Conservation (phyloP, 53 echinoderm and acorn worm species). For the Glandiceps talaboti region DNA sequence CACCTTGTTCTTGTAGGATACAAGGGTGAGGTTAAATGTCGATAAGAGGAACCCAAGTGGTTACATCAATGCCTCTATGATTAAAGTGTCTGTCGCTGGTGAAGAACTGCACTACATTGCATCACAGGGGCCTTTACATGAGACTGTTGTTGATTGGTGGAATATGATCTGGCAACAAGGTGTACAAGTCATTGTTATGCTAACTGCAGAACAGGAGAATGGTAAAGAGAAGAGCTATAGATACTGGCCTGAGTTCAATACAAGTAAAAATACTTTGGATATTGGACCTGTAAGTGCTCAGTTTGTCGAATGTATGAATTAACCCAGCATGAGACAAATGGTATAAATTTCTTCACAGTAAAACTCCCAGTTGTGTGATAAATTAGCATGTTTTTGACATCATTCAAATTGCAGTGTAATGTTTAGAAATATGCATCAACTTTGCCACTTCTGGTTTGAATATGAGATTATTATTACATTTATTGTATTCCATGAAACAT, state of each 20-base stretch:
- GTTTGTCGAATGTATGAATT: too few species aligned
- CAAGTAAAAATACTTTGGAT: slow-evolving; percentile 72
- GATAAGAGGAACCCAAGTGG: slow-evolving; percentile 77
- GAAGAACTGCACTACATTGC: slow-evolving; percentile 70
- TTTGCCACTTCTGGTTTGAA: too few species aligned
- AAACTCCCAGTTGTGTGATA: too few species aligned
- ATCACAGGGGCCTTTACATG: slow-evolving; percentile 64
- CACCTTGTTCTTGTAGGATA: slow-evolving; percentile 63
- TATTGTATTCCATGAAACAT: too few species aligned
- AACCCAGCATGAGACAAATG: too few species aligned
- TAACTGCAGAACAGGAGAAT: slow-evolving; percentile 57
- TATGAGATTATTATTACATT: too few species aligned
- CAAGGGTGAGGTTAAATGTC: slow-evolving; percentile 55
- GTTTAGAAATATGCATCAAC: too few species aligned
- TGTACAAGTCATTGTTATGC: slow-evolving; percentile 91
- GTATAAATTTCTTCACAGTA: too few species aligned
- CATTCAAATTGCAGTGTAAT: too few species aligned
- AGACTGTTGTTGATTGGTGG: slow-evolving; percentile 93
- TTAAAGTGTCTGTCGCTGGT: slow-evolving; percentile 56
- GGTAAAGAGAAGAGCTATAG: slow-evolving; percentile 83
- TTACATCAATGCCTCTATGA: slow-evolving; percentile 90
- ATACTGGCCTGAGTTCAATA: slow-evolving; percentile 84
- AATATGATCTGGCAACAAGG: slow-evolving; percentile 95
- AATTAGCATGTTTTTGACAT: too few species aligned
- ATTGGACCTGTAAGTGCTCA: slow-evolving; percentile 93